phyloP scores from a whole-genome alignment of 2,113 vertebrate genomes.

The Grammomys dolichurus region DNA sequence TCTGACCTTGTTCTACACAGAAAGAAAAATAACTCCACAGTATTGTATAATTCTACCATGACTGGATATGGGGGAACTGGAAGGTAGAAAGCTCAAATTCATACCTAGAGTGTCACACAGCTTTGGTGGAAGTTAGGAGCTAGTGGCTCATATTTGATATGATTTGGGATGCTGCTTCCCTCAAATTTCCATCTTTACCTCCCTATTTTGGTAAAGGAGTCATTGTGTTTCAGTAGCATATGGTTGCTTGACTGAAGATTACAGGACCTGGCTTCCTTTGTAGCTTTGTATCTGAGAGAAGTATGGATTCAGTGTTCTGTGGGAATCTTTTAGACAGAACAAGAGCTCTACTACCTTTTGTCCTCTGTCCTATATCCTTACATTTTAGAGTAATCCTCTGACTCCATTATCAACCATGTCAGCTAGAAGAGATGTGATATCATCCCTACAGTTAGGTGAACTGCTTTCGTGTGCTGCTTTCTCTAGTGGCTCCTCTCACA shows the following conservation, averaged over 20 bases:
- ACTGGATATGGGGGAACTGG: background rate
- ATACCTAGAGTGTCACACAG: background rate
- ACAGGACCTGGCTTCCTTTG: background rate
- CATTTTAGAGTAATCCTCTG: background rate
- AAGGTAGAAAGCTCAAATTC: background rate
- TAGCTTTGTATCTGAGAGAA: background rate
- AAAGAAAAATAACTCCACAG: background rate
- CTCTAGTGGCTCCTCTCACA: fast-evolving
- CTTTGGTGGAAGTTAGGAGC: background rate
- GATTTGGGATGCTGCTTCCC: background rate
- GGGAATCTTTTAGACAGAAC: background rate
- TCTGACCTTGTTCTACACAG: background rate
- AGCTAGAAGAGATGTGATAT: background rate
- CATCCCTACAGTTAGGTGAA: background rate
- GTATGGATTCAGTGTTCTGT: background rate
- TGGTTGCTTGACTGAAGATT: background rate
- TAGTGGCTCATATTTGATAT: background rate
- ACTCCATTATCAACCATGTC: background rate
- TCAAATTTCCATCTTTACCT: background rate
- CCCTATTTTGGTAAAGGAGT: background rate
- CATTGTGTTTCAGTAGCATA: background rate
- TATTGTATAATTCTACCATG: background rate
- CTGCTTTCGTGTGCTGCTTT: background rate
- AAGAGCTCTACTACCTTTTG: background rate
- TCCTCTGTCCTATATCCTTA: background rate